phyloP scores from a whole-genome alignment of 2,888 invertebrate species.

The Spialia ferax region DNA sequence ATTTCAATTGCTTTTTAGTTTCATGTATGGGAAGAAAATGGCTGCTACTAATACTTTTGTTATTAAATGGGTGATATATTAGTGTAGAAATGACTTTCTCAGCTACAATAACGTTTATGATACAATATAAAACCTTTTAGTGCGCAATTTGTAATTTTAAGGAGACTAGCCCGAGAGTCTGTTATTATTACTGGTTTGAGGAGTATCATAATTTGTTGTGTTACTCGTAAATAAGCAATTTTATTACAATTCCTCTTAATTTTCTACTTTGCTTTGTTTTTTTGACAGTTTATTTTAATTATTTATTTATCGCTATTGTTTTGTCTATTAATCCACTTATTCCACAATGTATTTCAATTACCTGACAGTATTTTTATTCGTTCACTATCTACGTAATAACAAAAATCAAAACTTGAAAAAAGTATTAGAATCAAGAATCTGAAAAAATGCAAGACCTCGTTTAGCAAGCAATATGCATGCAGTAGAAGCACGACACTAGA shows the following conservation, averaged over 20 bases:
- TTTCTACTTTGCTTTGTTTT: no score
- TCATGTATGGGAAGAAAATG: background rate
- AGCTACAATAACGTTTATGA: constrained; percentile 21
- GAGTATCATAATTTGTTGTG: background rate
- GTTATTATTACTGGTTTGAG: background rate
- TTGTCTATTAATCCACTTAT: no score
- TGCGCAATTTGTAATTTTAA: constrained; percentile 26
- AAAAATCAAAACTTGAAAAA: no score
- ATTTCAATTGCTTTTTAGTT: background rate
- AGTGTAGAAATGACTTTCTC: constrained; percentile 10
- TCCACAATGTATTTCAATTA: no score
- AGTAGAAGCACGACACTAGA: background rate
- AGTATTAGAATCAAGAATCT: no score
- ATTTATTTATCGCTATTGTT: no score
- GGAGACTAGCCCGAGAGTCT: constrained; percentile 1
- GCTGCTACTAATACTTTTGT: constrained; percentile 4
- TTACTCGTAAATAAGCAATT: no score
- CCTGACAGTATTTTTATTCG: no score
- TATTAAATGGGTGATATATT: constrained; percentile 18
- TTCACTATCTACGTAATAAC: no score
- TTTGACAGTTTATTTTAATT: no score
- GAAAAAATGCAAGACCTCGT: background rate
- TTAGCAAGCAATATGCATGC: background rate
- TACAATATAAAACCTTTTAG: constrained; percentile 28
- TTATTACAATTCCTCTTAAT: no score